Conservation (phyloP, 1,140 invertebrate species). For the Odontomachus brunneus region DNA sequence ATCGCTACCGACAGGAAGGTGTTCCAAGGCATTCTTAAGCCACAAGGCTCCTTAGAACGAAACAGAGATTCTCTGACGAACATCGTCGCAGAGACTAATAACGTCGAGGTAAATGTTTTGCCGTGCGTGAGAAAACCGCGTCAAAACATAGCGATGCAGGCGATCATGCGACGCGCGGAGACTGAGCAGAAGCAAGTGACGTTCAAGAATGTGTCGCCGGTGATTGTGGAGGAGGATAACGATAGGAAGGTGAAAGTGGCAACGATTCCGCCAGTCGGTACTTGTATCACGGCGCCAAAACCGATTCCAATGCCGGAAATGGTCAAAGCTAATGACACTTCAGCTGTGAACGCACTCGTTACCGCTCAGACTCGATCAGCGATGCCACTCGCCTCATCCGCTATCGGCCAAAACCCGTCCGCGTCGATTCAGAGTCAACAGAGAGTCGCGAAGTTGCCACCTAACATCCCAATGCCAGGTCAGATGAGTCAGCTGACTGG, state of each 20-base stretch:
- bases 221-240: conserved; percentile 73
- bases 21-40: conserved; percentile 88
- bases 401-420: conserved; percentile 46
- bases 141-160: conserved; percentile 91
- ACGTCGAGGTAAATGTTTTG: conserved; percentile 79
- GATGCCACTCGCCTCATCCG: conserved; percentile 58
- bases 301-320: conserved; percentile 31
- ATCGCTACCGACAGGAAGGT: conserved; percentile 85
- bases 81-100: conserved; percentile 53
- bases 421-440: conserved; percentile 51
- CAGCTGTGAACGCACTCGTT: background rate
- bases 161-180: conserved; percentile 87
- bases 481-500: conserved; percentile 54
- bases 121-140: conserved; percentile 82
- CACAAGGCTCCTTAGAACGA: conserved; percentile 89
- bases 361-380: conserved; percentile 64
- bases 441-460: conserved; percentile 55
- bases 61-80: conserved; percentile 84
- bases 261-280: conserved; percentile 8
- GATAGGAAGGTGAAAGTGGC: conserved; percentile 53
- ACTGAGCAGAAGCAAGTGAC: conserved; percentile 82
- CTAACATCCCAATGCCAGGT: conserved; percentile 30
- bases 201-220: conserved; percentile 80
- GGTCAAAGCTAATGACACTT: conserved; percentile 36
- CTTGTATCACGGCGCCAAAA: conserved; percentile 36